Evolutionary conservation across 2,797 vertebrate genomes (phyloP).

Genomic region (Acridotheres tristis): DNA sequence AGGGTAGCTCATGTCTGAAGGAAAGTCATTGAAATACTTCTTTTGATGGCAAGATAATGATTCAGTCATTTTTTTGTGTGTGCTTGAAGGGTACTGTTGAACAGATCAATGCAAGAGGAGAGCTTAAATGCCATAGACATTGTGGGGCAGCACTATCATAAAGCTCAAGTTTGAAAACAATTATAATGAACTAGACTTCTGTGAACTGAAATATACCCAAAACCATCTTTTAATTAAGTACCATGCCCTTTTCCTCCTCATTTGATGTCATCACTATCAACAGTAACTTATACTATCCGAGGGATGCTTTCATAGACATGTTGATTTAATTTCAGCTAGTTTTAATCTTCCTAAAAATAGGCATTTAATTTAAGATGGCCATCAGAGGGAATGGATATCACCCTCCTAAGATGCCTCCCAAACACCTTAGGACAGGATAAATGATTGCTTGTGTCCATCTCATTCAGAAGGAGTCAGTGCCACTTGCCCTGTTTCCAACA

Average conservation of each 20-base stretch:
- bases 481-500: not conserved
- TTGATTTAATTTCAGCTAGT: not conserved
- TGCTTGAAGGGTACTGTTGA: not conserved
- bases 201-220: not conserved
- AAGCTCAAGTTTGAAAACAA: not conserved
- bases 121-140: not conserved
- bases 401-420: not conserved
- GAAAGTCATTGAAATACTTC: conserved; percentile 29
- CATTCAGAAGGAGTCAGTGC: not conserved
- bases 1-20: conserved; percentile 17
- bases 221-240: not conserved
- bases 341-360: not conserved
- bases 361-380: not conserved
- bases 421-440: not conserved
- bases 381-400: not conserved
- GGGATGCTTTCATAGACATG: not conserved
- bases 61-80: conserved; percentile 10
- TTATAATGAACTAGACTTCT: not conserved
- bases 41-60: conserved; percentile 44
- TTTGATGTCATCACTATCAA: not conserved
- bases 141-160: not conserved
- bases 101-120: conserved; percentile 11
- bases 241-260: not conserved
- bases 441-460: not conserved
- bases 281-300: not conserved